Evolutionary conservation across 2,797 vertebrate species (phyloP).

Genomic region (Lutjanus campechanus): DNA sequence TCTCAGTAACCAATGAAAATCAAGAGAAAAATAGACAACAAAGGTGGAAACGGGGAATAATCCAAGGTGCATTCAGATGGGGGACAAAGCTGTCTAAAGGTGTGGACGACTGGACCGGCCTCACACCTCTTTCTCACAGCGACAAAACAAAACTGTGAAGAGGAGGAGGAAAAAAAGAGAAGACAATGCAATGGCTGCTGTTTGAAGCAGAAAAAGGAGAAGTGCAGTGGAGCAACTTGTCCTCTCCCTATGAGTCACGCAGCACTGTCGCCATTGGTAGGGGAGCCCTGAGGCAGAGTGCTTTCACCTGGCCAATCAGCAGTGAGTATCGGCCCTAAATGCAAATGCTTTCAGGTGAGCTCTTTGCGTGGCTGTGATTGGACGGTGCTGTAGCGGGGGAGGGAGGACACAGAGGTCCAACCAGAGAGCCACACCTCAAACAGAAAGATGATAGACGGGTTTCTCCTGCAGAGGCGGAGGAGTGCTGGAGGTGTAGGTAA

Average conservation of each 20-base stretch:
- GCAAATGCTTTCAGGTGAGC: slow-evolving; percentile 89
- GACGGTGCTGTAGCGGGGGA: slow-evolving; percentile 64
- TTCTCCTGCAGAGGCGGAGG: slow-evolving; percentile 74
- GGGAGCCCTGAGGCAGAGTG: slow-evolving; percentile 73
- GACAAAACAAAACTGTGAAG: slow-evolving; percentile 71
- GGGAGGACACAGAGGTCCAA: slow-evolving; percentile 73
- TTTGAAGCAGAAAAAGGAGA: slow-evolving; percentile 85
- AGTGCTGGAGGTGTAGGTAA: slow-evolving; percentile 60
- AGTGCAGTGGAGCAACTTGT: slow-evolving; percentile 86
- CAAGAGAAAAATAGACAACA: slow-evolving; percentile 59
- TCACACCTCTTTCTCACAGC: slow-evolving; percentile 71
- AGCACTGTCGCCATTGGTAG: slow-evolving; percentile 84
- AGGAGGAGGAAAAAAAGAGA: slow-evolving; percentile 39
- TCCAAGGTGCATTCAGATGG: slow-evolving; percentile 78
- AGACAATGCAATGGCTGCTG: slow-evolving; percentile 81
- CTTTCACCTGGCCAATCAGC: slow-evolving; percentile 85
- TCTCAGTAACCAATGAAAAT: slow-evolving; percentile 70
- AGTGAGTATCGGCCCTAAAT: slow-evolving; percentile 67
- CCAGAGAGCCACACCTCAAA: slow-evolving; percentile 81
- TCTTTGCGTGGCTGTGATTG: slow-evolving; percentile 72
- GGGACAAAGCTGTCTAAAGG: slow-evolving; percentile 65
- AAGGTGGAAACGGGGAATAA: slow-evolving; percentile 74
- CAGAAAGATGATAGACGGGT: slow-evolving; percentile 79
- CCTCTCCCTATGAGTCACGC: slow-evolving; percentile 87
- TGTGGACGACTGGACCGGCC: slow-evolving; percentile 61